Conservation (phyloP, 1,140 invertebrate species). For the Bicyclus anynana region DNA sequence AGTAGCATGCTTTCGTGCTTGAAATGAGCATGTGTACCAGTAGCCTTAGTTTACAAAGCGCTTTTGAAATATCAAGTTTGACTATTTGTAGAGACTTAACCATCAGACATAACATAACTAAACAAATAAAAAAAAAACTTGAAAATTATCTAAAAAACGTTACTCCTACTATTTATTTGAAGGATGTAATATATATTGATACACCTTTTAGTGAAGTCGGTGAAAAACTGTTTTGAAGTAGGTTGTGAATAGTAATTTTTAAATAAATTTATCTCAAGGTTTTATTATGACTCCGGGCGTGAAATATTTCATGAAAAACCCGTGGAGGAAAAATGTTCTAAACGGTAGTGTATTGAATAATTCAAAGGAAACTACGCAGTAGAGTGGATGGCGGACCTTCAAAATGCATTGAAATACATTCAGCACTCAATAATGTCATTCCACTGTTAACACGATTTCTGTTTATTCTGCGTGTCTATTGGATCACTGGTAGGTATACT, state of each 20-base stretch:
- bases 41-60: no score
- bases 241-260: background rate
- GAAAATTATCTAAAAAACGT: no score
- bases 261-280: slow-evolving; percentile 2
- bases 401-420: slow-evolving; percentile 48
- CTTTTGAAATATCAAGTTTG: no score
- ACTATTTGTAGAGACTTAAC: no score
- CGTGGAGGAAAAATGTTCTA: slow-evolving; percentile 39
- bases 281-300: background rate
- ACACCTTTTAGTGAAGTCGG: no score
- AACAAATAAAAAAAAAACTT: no score
- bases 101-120: no score
- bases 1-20: no score
- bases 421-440: slow-evolving; percentile 12
- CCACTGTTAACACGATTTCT: background rate
- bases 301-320: slow-evolving; percentile 42
- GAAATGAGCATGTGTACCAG: no score
- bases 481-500: background rate
- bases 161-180: no score
- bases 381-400: slow-evolving; percentile 39
- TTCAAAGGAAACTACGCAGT: slow-evolving; percentile 46
- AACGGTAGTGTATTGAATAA: slow-evolving; percentile 49
- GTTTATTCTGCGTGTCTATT: background rate
- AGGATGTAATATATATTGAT: no score
- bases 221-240: background rate